Evolutionary conservation across 1,140 invertebrate genomes (phyloP), one percentile per base, ranked within the genome.

Genomic region (Bombus soroeensis): DNA sequence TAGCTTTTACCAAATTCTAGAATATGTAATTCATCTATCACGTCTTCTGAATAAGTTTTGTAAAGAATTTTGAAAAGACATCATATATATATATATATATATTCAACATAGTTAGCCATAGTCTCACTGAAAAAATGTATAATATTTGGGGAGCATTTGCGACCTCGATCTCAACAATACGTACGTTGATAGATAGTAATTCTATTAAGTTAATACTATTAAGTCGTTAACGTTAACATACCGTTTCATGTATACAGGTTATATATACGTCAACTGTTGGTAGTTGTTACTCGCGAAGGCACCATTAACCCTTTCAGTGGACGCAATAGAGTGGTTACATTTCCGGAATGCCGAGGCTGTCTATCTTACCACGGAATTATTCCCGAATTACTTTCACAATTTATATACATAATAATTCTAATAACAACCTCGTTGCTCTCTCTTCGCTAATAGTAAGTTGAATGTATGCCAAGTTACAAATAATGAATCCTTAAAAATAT

Each of bases 151-250:
- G 18, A 18, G 47, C 6, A 8, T 2, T 53, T 8, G 47, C 18
- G 5, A 22, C 5, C 47, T 53, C 47, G 47, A 53, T 53, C 47
- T 53, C 18, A 18, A 53, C 13, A 34, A 64, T 82, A 28, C 18
- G 18, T 64, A 64, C 34, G 41, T 64, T 39, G 34, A 47, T 32
- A 41, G 62, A 62, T 22, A 5, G 62, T 77, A 77, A 77, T 53
- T 76, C 57, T 68, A 57, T 41, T 47, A 28, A 34, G 64, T 39
- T 62, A n/a, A 39, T 82, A 37, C 64, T 70, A 77, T 83, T 77
- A 77, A 77, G 64, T 77, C 81, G 53, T 83, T 59, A 77, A 53
- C 73, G 53, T 83, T 59, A 83, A 53, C 72, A 76, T 73, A 32
- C 43, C 59, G 15, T 83, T 70, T 22, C n/a, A 13, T 25, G n/a